These are phyloP conservation scores for Eugnorisma glareosa DNA, from an alignment of 2,888 invertebrate species.

Conservation along the genomic window DNA sequence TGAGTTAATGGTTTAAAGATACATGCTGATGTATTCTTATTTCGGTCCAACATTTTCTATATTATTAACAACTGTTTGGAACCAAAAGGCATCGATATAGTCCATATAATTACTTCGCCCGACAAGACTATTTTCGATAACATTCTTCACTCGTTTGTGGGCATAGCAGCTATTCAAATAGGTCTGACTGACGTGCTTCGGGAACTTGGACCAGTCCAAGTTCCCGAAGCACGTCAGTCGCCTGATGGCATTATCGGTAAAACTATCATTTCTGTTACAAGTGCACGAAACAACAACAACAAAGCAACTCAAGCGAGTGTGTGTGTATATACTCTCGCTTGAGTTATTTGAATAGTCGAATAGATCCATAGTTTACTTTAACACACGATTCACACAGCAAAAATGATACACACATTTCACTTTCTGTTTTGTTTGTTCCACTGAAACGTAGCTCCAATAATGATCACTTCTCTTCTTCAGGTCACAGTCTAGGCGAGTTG, in stretches of 20 bases:
- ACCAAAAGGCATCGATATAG: conserved; percentile 47
- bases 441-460: too few species aligned
- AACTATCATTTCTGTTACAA: background rate
- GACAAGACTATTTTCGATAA: conserved; percentile 90
- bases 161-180: background rate
- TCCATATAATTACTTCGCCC: conserved; percentile 91
- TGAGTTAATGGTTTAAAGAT: background rate
- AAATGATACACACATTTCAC: too few species aligned
- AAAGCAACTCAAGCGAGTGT: background rate
- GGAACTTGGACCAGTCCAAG: background rate
- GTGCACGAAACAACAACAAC: background rate
- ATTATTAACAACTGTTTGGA: background rate
- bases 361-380: background rate
- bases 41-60: background rate
- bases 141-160: conserved; percentile 82
- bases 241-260: background rate
- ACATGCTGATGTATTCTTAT: background rate
- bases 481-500: too few species aligned
- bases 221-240: too few species aligned
- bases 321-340: background rate
- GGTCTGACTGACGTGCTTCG: background rate
- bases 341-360: background rate
- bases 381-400: background rate
- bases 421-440: too few species aligned
- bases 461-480: too few species aligned